Base-by-base conservation (phyloP, 2,888 invertebrate genomes). In the Rotaria magnacalcarata region DNA sequence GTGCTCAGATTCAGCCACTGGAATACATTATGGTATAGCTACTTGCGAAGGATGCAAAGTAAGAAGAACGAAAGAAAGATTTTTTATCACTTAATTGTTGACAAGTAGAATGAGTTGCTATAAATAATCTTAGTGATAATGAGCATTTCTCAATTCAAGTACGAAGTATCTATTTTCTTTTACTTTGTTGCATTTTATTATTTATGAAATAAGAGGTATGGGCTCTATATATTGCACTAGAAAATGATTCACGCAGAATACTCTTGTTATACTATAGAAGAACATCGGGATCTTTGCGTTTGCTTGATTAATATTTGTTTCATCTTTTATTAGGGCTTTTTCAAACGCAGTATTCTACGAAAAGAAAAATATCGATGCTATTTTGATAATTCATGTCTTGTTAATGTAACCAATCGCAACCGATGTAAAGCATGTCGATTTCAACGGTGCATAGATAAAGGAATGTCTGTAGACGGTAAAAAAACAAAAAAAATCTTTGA, bases 1-100 rank as follows among this genome's bases (percentile, higher is more conserved):
- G 8, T 90, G 90, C 87, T 88, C 88, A 14, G 90, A 90, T 87
- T 89, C 89, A 85, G 90, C 90, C 10, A 90, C 90, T 10, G 90
- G 90, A 3, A 88, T 90, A 2, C 90, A 90, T 87, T 90, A 90
- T 88, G 90, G 90, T 10, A 90, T 90, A 2, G 89, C 89, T 6
- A 90, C 90, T 11, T 90, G 90, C 86, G 90, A 90, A 86, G 90
- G 90, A 8, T 90, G 90, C 87, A 90, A 90, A 89, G 90, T 90
- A 88, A 86, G 80, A 34, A 34, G 34, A 34, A 34, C 4, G 14
- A 34, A 14, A 52, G 2, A 52, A 52, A 16, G 14, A 52, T 3
- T 52, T 52, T 4, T 14, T 52, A 11, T 52, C 16, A 52, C 0
- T 14, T 52, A 11, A 52, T 52, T 8, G 16, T 2, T 52, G 52